Evolutionary conservation across 2,888 invertebrate genomes (phyloP).

Genomic region (Archips xylosteana): DNA sequence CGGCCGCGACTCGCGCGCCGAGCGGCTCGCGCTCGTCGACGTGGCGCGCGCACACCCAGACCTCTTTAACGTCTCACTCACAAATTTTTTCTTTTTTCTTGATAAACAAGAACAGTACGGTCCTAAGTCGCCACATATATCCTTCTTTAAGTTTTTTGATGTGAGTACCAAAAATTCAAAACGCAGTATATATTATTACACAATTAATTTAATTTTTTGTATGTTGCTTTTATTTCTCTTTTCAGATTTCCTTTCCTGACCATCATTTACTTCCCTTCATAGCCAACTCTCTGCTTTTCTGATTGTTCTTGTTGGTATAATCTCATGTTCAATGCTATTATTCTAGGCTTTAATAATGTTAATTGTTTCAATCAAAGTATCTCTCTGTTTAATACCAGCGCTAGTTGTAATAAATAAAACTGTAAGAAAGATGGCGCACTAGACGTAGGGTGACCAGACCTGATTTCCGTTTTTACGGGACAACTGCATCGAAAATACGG

Average conservation of each 20-base stretch:
- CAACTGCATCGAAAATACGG: too few relatives aligned
- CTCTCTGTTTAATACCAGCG: too few relatives aligned
- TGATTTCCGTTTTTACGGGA: too few relatives aligned
- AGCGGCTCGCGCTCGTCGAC: slow-evolving; percentile 93
- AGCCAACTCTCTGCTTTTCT: not conserved
- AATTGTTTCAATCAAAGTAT: too few relatives aligned
- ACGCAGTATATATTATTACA: not conserved
- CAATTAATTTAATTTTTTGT: too few relatives aligned
- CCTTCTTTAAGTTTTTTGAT: slow-evolving; percentile 97
- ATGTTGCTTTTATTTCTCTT: not conserved
- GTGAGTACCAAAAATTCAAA: slow-evolving; percentile 82
- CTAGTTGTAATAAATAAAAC: too few relatives aligned
- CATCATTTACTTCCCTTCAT: not conserved
- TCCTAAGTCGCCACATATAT: slow-evolving; percentile 92
- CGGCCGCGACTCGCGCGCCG: slow-evolving; percentile 95
- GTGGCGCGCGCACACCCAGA: slow-evolving; percentile 90
- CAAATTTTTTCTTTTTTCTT: slow-evolving; percentile 98
- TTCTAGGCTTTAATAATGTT: not conserved
- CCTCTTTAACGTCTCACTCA: slow-evolving; percentile 95
- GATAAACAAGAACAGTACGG: slow-evolving; percentile 94
- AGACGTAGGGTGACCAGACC: too few relatives aligned
- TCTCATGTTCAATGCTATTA: not conserved
- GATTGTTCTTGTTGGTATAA: not conserved
- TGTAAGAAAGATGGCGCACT: too few relatives aligned
- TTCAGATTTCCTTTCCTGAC: not conserved